Evolutionary conservation across 2,888 invertebrate species (phyloP), one percentile per base, ranked within the genome.

Genomic region (Sipha maydis): DNA sequence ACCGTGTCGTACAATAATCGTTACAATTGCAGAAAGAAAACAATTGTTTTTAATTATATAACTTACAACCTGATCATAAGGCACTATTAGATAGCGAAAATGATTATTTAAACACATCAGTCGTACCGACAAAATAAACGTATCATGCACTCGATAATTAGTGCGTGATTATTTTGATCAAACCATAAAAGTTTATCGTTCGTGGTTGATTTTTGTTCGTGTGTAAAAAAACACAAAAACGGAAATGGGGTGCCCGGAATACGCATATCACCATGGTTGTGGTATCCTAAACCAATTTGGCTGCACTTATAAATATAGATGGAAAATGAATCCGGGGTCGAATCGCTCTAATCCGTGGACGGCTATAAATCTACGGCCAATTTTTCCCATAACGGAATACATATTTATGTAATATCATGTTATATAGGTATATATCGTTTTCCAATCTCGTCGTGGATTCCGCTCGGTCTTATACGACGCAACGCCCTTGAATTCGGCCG

Each of bases 241-340:
- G 21, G 3, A 79, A 80, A 80, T 38, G n/a, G 61, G 79, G 61
- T 67, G 28, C 17, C 38, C 79, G 25, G 19, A 56, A 21, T 14
- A 34, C 31, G 25, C 25, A 38, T 80, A 34, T 78, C n/a, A n/a
- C 48, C 48, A 3, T 14, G 38, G 17, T 31, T 31, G 73, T 14
- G 83, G 73, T 75, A 56, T 56, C 73, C 75, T n/a, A 83, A 75
- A 75, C 83, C 83, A 76, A 84, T 84, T 84, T 84, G 76, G 76
- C 17, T 56, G 41, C 61, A 73, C 86, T 86, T 86, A 86, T 82
- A 82, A 88, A 88, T 82, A 88, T 88, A 82, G 56, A 88, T 88
- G 82, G 75, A 88, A 88, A 82, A 82, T 48, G 80, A 80, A 88
- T 88, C 80, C 21, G 34, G 79, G 79, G 73, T 71, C 61, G 71